Evolutionary conservation across 1,140 invertebrate species (phyloP), one percentile per base, ranked within the genome.

Genomic region (Antheraea mylitta): DNA sequence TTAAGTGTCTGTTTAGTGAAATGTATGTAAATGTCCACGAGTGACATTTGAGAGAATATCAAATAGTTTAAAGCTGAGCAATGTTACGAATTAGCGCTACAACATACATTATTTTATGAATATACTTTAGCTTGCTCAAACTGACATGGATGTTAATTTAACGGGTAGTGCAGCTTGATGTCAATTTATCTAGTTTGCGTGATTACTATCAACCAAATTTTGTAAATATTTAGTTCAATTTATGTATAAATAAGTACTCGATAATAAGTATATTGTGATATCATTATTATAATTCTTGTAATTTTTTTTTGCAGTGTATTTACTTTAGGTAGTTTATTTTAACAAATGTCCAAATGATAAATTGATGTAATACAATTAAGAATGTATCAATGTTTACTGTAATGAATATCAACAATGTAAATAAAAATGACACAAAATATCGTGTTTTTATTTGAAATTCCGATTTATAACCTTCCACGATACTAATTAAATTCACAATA

Each of bases 151-250:
- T 42, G 11, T 9, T 42, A 42, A 3, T 42, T 42, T 42, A 42
- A 11, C 38, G 38, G 8, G 38, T 42, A 42, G 38, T 42, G 45
- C 45, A 53, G 45, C 45, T 53, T 53, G 11, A 53, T 53, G 16
- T 53, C 11, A 42, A 11, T 4, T 42, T 42, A 42, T 42, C 7
- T 42, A 10, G 45, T 53, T 53, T 53, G 45, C 45, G 45, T 53
- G 45, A 16, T 53, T 45, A 19, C 3, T 19, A 18, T 48, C 37
- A 19, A 48, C 64, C 37, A 53, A 65, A 45, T 83, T 82, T 82
- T 87, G 83, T 87, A 86, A 80, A 85, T 86, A 87, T 83, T 82
- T 86, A 85, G 82, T 86, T 83, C 77, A 85, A 83, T 84, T 88
- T 81, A 79, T 76, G 42, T 61, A 58, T 83, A 48, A 64, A 58